Percentiles rank a stretch among this genome's conserved stretches.
Conservation (phyloP, 2,888 invertebrate genomes). For the Malacosoma neustria region DNA sequence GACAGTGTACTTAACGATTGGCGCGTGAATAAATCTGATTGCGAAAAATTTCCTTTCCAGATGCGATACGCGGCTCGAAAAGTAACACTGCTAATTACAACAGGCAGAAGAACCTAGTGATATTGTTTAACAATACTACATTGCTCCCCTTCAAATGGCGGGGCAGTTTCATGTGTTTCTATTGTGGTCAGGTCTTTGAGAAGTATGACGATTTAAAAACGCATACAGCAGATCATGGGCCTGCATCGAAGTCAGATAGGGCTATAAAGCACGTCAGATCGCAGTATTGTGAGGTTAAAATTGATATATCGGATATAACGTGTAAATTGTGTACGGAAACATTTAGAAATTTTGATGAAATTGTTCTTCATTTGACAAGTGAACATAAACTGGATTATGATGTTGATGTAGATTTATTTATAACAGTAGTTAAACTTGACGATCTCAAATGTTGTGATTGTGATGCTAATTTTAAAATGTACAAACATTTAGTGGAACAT, state of each 20-base stretch:
- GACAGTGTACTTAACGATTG: too few relatives aligned
- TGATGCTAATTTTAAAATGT: slow-evolving; percentile 29
- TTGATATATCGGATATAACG: slow-evolving; percentile 45
- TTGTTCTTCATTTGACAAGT: slow-evolving; percentile 28
- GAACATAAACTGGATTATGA: slow-evolving; percentile 40
- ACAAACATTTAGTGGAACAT: slow-evolving; percentile 40
- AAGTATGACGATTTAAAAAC: slow-evolving; percentile 28
- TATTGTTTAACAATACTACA: slow-evolving; percentile 55
- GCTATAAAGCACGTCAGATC: slow-evolving; percentile 40
- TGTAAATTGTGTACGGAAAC: slow-evolving; percentile 37
- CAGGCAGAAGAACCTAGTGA: slow-evolving; percentile 37
- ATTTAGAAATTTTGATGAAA: slow-evolving; percentile 14
- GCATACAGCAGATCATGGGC: slow-evolving; percentile 43
- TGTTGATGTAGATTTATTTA: slow-evolving; percentile 25
- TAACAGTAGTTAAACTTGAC: slow-evolving; percentile 34
- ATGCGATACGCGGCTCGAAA: slow-evolving; percentile 29
- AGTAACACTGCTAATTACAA: slow-evolving; percentile 22
- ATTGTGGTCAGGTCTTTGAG: slow-evolving; percentile 40
- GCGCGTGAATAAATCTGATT: slow-evolving; percentile 9
- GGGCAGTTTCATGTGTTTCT: slow-evolving; percentile 53
- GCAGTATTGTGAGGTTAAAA: slow-evolving; percentile 44
- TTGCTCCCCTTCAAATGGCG: slow-evolving; percentile 59
- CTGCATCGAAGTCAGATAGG: slow-evolving; percentile 31
- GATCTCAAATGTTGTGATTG: slow-evolving; percentile 47
- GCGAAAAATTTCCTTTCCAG: slow-evolving; percentile 48